Evolutionary conservation across 2,797 vertebrate species (phyloP), one percentile per base, ranked within the genome.

Genomic region (Gila robusta): DNA sequence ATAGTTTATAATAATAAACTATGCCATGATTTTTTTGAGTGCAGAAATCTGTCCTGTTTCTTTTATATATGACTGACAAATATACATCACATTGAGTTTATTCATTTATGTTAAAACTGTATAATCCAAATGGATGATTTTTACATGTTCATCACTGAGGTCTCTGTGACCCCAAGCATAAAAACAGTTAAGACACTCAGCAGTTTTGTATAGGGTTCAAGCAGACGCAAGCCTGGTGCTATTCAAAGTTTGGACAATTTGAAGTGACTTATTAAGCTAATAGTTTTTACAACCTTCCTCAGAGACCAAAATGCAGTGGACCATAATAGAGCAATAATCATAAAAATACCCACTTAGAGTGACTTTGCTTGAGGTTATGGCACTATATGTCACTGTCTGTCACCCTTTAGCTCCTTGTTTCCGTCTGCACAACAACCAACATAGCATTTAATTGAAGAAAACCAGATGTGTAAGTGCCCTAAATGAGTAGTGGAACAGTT

Each of bases 401-500:
- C 79, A 23, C 62, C 41, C 81, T 72, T 72, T 73, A 82, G 81
- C 77, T 80, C 39, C 77, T 79, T 80, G 77, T 80, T 85, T 85
- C 23, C 35, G 10, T 80, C 69, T 73, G 54, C 35, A 52, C 69
- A 72, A 73, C 78, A 86, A 81, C 54, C 78, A 81, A 16, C 56
- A 11, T 19, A 52, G 32, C 70, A 81, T 86, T 86, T 66, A 28
- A 70, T 87, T 71, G 81, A 78, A 83, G 77, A 73, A 64, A 85
- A 71, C 14, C 83, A 86, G 81, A 85, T 88, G 81, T 87, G 79
- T 76, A 69, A 90, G 54, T 79, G 66, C 67, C 62, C 56, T 71
- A 87, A 88, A 87, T 90, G 86, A 88, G 66, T 86, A 83, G 82
- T 78, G 73, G 82, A 81, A 76, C 84, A 89, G 81, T 83, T 86